Base-by-base conservation (phyloP, 2,797 vertebrate genomes). In the Spea hammondii region DNA sequence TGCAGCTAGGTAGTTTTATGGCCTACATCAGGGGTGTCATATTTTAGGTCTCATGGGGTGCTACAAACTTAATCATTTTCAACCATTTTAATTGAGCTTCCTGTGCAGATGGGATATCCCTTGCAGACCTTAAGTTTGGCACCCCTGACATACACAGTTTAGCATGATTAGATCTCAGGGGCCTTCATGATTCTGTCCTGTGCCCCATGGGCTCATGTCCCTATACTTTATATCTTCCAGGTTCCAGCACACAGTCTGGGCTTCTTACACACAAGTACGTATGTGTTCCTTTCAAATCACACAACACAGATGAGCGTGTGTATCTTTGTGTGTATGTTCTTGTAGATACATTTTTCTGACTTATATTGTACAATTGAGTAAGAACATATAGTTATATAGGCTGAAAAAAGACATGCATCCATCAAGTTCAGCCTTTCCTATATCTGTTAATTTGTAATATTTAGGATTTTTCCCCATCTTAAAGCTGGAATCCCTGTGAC, bases 261-360 rank as follows among this genome's bases (percentile, higher is more conserved):
- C 92, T 83, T 87, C 84, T 90, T 88, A 90, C 91, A 89, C 89
- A 84, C 89, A 87, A 89, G 89, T 91, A 95, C 90, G 94, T 93
- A 89, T 90, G 79, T 80, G 48, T 4, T 83, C 53, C 60, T 74
- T 72, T 84, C 66, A 55, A 59, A 74, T 64, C 64, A 53, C 4
- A 51, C 74, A 57, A 66, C 72, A 49, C 62, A 54, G 60, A 47
- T 62, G 11, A 10, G 11, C 67, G 44, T 77, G 8, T 86, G 86
- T 85, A 6, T 77, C 67, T 32, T 32, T 77, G 74, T 8, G 5
- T 85, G 12, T 8, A 5, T 68, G 45, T 46, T 46, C 50, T 5
- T 57, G 46, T 72, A 46, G 8, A 5, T 57, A 10, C 51, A 44
- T 60, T 4, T 72, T 69, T 47, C 6, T 76, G 47, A 17, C 65